Percentiles rank a stretch among this genome's conserved stretches.
phyloP scores from a whole-genome alignment of 2,888 invertebrate genomes.

The Clivina fossor region DNA sequence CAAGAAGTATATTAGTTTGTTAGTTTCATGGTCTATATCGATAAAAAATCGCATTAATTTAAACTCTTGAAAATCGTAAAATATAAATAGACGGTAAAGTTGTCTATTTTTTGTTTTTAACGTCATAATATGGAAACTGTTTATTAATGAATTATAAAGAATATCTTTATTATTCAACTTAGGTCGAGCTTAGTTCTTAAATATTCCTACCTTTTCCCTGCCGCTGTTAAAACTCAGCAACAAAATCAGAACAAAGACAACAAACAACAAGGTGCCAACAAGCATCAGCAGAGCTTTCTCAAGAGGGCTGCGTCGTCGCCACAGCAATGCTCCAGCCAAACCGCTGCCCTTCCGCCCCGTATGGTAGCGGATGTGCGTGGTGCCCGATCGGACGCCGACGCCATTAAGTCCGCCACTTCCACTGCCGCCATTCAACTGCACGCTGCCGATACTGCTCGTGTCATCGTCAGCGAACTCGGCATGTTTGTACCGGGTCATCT shows the following conservation, averaged over 20 bases:
- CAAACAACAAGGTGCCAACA: constrained; percentile 58
- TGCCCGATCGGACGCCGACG: constrained; percentile 64
- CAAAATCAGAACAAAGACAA: constrained; percentile 63
- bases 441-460: constrained; percentile 79
- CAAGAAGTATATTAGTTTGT: too few species aligned
- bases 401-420: constrained; percentile 1
- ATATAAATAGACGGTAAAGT: not conserved
- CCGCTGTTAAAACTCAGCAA: constrained; percentile 58
- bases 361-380: constrained; percentile 81
- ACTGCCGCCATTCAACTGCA: constrained; percentile 73
- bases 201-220: constrained; percentile 52
- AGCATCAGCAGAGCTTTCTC: constrained; percentile 70
- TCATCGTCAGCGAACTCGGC: constrained; percentile 85
- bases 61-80: not conserved
- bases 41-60: not conserved
- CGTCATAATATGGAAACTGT: not conserved
- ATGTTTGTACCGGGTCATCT: constrained; percentile 90
- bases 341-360: constrained; percentile 61
- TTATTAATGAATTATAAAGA: constrained; percentile 1
- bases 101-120: not conserved
- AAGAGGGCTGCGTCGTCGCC: constrained; percentile 71
- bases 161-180: not conserved
- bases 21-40: not conserved
- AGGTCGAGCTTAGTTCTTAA: not conserved
- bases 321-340: constrained; percentile 71